Conservation (phyloP, 2,888 invertebrate genomes). For the Caenorhabditis plicata region DNA sequence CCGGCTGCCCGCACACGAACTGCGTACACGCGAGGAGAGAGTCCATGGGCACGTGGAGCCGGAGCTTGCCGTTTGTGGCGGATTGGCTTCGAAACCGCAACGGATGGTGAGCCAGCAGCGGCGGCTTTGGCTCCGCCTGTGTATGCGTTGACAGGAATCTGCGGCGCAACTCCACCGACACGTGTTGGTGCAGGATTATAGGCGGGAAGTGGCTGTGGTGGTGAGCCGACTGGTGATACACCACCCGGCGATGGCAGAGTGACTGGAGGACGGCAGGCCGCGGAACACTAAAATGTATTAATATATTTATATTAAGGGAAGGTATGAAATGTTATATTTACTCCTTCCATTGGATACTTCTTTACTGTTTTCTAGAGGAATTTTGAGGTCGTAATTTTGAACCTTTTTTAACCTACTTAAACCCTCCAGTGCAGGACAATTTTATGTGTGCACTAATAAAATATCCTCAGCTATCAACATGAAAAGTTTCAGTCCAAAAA, state of each 20-base stretch:
- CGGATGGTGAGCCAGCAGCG: conserved; percentile 27
- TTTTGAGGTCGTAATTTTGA: no score
- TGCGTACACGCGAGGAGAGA: conserved; percentile 19
- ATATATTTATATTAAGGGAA: conserved; percentile 4
- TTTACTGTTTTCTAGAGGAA: no score
- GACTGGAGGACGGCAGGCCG: conserved; percentile 19
- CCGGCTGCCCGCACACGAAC: conserved; percentile 19
- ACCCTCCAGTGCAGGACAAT: no score
- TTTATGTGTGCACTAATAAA: no score
- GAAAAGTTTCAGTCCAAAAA: no score
- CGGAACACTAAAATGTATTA: conserved; percentile 34
- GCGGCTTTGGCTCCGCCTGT: conserved; percentile 23
- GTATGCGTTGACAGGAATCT: conserved; percentile 33
- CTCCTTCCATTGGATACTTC: no score
- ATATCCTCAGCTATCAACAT: no score
- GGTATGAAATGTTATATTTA: neutral
- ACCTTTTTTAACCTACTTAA: no score
- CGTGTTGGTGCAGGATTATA: no score
- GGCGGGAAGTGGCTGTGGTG: no score
- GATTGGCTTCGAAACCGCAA: conserved; percentile 23
- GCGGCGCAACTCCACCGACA: conserved; percentile 37
- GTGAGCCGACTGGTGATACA: conserved; percentile 10
- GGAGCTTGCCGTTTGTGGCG: conserved; percentile 13
- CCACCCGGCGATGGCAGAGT: conserved; percentile 16
- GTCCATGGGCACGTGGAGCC: neutral